Percentiles rank a stretch among this genome's conserved stretches.
phyloP scores from a whole-genome alignment of 64 coral and sea anemone genomes.

The Actinia tenebrosa region DNA sequence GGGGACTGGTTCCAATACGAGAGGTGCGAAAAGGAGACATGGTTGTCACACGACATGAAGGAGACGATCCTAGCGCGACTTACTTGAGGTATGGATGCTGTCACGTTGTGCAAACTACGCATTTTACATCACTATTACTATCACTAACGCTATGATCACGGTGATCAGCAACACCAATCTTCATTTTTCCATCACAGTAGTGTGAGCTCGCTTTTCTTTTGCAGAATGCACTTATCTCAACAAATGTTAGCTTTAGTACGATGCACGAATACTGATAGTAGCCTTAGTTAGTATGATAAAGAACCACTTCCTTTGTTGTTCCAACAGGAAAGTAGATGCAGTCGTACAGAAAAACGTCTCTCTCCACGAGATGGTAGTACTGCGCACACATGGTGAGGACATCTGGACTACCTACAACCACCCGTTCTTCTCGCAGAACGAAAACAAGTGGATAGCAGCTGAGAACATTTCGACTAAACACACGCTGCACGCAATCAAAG shows the following conservation, averaged over 20 bases:
- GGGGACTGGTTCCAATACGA: constrained; percentile 67
- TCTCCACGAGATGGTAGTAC: constrained; percentile 46
- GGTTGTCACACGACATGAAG: constrained; percentile 80
- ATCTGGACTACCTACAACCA: constrained; percentile 70
- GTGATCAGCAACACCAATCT: too few relatives aligned
- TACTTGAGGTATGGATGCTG: constrained; percentile 27
- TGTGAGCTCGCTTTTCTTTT: too few relatives aligned
- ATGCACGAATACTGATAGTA: too few relatives aligned
- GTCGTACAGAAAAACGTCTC: constrained; percentile 51
- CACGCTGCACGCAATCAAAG: constrained; percentile 47
- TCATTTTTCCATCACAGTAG: too few relatives aligned
- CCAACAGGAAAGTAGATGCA: constrained; percentile 38
- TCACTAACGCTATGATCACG: too few relatives aligned
- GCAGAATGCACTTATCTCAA: too few relatives aligned
- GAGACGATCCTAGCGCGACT: constrained; percentile 42
- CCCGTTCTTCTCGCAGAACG: constrained; percentile 41
- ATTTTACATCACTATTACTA: too few relatives aligned
- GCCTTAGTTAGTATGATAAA: too few relatives aligned
- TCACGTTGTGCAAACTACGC: constrained; percentile 9
- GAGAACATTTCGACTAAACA: constrained; percentile 48
- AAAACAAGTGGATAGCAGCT: constrained; percentile 54
- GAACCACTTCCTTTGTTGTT: background rate
- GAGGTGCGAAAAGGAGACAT: constrained; percentile 61
- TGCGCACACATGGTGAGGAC: constrained; percentile 49
- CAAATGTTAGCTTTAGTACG: too few relatives aligned